phyloP scores from a whole-genome alignment of 2,888 invertebrate genomes.

The Chloromyia formosa region DNA sequence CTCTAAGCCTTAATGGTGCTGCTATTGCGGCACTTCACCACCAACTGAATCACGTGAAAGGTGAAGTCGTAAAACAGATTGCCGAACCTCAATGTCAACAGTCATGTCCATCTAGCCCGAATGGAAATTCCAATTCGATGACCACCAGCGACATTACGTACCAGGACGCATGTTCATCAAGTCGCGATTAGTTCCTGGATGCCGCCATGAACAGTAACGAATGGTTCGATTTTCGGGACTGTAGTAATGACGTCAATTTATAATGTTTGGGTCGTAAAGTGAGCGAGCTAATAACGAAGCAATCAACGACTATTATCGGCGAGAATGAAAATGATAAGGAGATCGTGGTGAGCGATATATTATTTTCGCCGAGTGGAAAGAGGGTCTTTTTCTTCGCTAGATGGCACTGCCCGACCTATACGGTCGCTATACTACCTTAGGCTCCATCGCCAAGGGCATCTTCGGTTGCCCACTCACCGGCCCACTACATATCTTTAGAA shows the following conservation, averaged over 20 bases:
- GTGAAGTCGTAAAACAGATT: constrained; percentile 49
- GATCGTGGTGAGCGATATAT: constrained; percentile 41
- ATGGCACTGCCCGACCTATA: too few relatives aligned
- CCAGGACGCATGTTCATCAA: constrained; percentile 65
- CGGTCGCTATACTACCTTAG: too few relatives aligned
- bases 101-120: constrained; percentile 58
- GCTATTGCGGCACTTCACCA: background rate
- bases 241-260: constrained; percentile 75
- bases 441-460: too few relatives aligned
- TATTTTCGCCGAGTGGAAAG: constrained; percentile 42
- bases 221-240: constrained; percentile 64
- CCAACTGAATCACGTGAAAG: constrained; percentile 30
- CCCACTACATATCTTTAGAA: too few relatives aligned
- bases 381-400: too few relatives aligned
- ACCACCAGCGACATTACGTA: constrained; percentile 59
- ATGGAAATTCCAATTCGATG: constrained; percentile 60
- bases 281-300: constrained; percentile 67
- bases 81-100: constrained; percentile 51
- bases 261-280: constrained; percentile 74
- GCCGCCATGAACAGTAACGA: constrained; percentile 69
- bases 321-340: constrained; percentile 51
- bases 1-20: constrained; percentile 52
- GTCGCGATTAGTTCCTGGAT: constrained; percentile 64
- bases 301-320: constrained; percentile 31
- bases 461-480: too few relatives aligned